A percentile compares a stretch with the other conserved stretches of the same genome.
These are phyloP conservation scores for Amazona guildingii DNA, from an alignment of 2,113 vertebrate genomes.

Conservation along the genomic window DNA sequence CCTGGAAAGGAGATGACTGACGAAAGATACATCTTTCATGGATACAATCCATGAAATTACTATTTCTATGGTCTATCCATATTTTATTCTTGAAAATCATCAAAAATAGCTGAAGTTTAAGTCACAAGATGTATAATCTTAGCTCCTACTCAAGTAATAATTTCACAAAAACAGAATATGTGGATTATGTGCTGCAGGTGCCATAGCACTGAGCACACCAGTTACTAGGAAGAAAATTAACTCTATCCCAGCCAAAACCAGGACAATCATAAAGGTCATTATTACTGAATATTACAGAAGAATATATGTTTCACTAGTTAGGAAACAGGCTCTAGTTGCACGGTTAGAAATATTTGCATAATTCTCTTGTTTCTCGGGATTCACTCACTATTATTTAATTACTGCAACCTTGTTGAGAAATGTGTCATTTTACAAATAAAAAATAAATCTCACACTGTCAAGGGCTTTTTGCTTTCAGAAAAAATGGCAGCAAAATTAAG, in stretches of 20 bases:
- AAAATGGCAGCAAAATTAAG: background rate
- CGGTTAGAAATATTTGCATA: background rate
- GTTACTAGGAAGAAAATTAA: no score
- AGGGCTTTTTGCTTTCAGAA: background rate
- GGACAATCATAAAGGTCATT: no score
- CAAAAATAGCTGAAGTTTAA: background rate
- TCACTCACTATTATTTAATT: background rate
- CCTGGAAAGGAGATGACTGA: background rate
- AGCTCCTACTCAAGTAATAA: background rate
- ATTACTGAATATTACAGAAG: no score
- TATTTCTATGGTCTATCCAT: background rate
- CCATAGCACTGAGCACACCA: background rate
- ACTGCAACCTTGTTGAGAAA: background rate
- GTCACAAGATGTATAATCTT: background rate
- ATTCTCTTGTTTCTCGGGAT: background rate
- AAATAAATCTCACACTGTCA: background rate
- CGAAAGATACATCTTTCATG: background rate
- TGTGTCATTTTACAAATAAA: background rate
- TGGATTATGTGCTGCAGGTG: background rate
- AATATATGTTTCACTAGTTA: no score
- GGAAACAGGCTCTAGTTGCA: no score
- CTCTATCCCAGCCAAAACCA: no score
- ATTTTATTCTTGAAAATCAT: background rate
- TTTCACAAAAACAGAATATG: background rate
- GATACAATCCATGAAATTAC: background rate